A percentile compares a stretch with the other conserved stretches of the same genome.
These are phyloP conservation scores for Loxodonta africana DNA, from an alignment of 2,113 vertebrate species.

Conservation along the genomic window DNA sequence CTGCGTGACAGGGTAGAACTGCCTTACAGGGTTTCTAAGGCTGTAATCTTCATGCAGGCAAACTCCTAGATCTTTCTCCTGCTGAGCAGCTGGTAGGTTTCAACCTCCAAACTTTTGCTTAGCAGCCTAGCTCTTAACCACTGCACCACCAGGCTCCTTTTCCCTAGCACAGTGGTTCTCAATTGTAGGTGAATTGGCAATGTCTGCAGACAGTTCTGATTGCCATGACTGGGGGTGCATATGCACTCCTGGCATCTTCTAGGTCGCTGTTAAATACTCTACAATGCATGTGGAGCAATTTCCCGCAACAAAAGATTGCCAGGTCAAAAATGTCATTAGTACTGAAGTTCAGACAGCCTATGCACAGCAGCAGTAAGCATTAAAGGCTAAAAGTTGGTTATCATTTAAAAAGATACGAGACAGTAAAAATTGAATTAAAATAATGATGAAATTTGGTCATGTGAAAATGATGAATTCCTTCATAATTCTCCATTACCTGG, in stretches of 20 bases:
- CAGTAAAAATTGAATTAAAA: not conserved
- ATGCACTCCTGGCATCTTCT: not conserved
- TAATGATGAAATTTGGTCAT: not conserved
- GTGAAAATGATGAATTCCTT: not conserved
- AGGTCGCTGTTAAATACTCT: not conserved
- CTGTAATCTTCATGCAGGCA: too few species aligned
- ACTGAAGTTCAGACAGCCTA: not conserved
- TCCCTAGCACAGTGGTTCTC: not conserved
- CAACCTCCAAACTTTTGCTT: too few species aligned
- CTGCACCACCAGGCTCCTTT: too few species aligned
- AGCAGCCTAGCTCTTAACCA: too few species aligned
- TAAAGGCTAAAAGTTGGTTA: not conserved
- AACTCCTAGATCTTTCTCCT: too few species aligned
- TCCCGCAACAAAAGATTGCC: not conserved
- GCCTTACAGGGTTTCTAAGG: too few species aligned
- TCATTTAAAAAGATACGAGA: not conserved
- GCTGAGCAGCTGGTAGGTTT: too few species aligned
- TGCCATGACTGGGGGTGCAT: rapidly evolving
- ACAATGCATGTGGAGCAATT: rapidly evolving
- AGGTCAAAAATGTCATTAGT: not conserved
- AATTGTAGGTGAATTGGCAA: too few species aligned
- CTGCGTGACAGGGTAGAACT: too few species aligned
- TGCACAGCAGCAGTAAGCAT: not conserved
- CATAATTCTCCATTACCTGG: not conserved
- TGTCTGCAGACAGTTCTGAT: not conserved